These are phyloP conservation scores for Teleogryllus oceanicus DNA, from an alignment of 2,888 invertebrate genomes.

Conservation along the genomic window DNA sequence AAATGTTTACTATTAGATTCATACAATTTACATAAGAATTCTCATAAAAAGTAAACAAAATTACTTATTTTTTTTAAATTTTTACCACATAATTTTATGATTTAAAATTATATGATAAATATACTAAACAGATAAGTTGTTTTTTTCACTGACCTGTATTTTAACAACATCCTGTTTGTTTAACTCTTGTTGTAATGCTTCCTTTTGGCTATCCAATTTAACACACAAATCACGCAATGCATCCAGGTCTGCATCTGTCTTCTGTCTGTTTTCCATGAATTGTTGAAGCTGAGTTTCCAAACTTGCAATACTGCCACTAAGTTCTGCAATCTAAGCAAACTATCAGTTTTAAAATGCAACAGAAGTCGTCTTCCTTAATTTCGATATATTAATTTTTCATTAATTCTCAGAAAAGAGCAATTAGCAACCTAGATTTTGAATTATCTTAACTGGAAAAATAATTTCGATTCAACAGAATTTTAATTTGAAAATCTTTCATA, in stretches of 20 bases:
- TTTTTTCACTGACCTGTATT: conserved; percentile 45
- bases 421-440: too few species aligned
- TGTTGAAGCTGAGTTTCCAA: conserved; percentile 64
- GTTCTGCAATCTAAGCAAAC: conserved; percentile 50
- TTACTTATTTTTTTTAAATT: too few species aligned
- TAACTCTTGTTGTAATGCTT: conserved; percentile 57
- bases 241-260: conserved; percentile 59
- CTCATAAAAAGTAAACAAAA: background rate
- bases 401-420: too few species aligned
- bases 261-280: conserved; percentile 55
- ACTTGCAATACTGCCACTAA: conserved; percentile 57
- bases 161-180: conserved; percentile 51
- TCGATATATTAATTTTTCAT: too few species aligned
- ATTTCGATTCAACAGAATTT: too few species aligned
- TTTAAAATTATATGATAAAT: too few species aligned
- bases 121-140: too few species aligned
- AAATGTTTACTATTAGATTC: background rate
- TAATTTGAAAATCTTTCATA: too few species aligned
- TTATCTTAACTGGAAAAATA: too few species aligned
- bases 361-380: too few species aligned
- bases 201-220: conserved; percentile 65
- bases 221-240: conserved; percentile 59
- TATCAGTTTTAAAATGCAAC: background rate
- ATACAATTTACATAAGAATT: background rate
- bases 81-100: too few species aligned